Evolutionary conservation across 2,888 invertebrate genomes (phyloP).

Genomic region (Lasioglossum figueresi): DNA sequence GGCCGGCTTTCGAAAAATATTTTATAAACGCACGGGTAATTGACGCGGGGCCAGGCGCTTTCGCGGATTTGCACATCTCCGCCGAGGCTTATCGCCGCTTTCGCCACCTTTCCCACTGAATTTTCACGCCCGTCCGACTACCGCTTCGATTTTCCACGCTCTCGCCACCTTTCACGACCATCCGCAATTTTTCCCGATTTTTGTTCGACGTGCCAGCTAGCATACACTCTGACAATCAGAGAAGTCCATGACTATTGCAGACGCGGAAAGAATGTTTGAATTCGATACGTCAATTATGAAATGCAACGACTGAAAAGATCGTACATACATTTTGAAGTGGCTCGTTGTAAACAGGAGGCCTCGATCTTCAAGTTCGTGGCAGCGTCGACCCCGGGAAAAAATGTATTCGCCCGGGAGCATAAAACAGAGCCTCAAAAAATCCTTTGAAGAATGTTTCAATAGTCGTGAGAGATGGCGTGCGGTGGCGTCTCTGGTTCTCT

Average conservation of each 20-base stretch:
- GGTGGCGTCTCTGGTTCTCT: background rate
- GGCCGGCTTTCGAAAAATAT: conserved; percentile 68
- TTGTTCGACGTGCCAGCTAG: background rate
- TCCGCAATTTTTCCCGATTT: background rate
- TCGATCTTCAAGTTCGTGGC: background rate
- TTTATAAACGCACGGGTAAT: conserved; percentile 73
- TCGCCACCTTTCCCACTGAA: conserved; percentile 53
- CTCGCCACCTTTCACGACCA: background rate
- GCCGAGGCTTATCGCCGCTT: conserved; percentile 60
- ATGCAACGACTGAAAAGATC: too few relatives aligned
- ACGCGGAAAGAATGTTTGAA: too few relatives aligned
- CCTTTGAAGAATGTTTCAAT: conserved; percentile 1
- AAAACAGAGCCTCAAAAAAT: background rate
- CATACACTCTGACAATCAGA: background rate
- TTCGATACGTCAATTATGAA: too few relatives aligned
- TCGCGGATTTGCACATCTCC: conserved; percentile 56
- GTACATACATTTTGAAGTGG: background rate
- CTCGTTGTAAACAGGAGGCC: background rate
- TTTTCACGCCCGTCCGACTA: conserved; percentile 43
- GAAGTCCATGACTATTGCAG: background rate
- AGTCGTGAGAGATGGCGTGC: background rate
- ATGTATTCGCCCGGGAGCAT: background rate
- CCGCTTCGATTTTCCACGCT: background rate
- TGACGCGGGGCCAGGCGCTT: conserved; percentile 62
- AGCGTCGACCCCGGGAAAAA: background rate